A percentile compares a stretch with the other conserved stretches of the same genome.
Evolutionary conservation across 2,113 vertebrate genomes (phyloP).

Genomic region (Rhinolophus sinicus): DNA sequence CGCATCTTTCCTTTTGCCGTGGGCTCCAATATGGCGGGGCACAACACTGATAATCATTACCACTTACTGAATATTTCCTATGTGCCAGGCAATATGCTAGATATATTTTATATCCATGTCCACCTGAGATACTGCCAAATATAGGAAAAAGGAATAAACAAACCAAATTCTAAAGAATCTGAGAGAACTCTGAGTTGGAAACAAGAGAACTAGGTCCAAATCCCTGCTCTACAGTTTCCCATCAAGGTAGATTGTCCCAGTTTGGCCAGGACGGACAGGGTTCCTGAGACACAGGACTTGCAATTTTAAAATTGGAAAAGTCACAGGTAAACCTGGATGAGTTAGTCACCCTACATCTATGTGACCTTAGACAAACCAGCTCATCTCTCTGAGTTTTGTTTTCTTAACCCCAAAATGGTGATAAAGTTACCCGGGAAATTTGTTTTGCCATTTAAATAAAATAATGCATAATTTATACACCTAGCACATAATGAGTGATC

Average conservation of each 20-base stretch:
- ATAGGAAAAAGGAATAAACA: neutral
- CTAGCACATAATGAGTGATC: neutral
- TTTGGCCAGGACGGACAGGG: neutral
- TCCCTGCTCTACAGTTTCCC: neutral
- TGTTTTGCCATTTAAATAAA: conserved; percentile 25
- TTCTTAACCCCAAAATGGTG: neutral
- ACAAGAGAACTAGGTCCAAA: neutral
- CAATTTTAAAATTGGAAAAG: neutral
- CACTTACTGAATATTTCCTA: neutral
- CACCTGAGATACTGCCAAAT: neutral
- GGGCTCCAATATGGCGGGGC: neutral
- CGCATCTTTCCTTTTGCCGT: neutral
- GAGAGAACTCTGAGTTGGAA: neutral
- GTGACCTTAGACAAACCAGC: neutral
- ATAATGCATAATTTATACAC: neutral
- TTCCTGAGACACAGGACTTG: neutral
- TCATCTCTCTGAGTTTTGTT: neutral
- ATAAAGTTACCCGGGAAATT: neutral
- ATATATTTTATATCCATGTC: neutral
- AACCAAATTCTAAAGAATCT: neutral
- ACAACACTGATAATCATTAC: neutral
- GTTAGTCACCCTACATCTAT: neutral
- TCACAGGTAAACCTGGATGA: neutral
- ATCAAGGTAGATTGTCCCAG: neutral
- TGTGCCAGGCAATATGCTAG: neutral